A percentile compares a stretch with the other conserved stretches of the same genome.
Evolutionary conservation across 2,888 invertebrate genomes (phyloP).

Genomic region (Euzophera pinguis): DNA sequence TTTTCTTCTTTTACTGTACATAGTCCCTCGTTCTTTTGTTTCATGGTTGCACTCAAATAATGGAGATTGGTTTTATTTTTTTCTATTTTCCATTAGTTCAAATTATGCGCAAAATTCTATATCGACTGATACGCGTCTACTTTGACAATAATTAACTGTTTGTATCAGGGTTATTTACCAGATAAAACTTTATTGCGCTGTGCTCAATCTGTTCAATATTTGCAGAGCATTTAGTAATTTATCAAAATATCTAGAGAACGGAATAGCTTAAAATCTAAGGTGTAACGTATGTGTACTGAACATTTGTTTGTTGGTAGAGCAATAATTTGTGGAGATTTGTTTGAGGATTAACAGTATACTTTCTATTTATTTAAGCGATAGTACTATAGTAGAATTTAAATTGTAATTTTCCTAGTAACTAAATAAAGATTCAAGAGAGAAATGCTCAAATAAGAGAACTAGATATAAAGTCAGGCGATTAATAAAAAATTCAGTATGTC

Average conservation of each 20-base stretch:
- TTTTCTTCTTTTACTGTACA: conserved; percentile 29
- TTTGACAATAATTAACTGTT: neutral
- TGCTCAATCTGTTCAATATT: conserved; percentile 11
- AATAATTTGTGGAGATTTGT: too few species aligned
- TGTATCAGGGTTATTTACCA: conserved; percentile 1
- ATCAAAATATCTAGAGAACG: neutral
- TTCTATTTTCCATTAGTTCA: neutral
- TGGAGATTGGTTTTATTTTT: neutral
- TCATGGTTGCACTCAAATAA: conserved; percentile 7
- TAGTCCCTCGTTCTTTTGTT: conserved; percentile 20
- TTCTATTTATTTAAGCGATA: too few species aligned
- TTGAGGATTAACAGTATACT: too few species aligned
- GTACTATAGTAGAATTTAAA: too few species aligned
- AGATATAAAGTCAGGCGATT: too few species aligned
- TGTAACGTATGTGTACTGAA: too few species aligned
- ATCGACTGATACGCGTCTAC: conserved; percentile 1
- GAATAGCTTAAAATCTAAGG: too few species aligned
- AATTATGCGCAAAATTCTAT: neutral
- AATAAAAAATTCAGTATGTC: too few species aligned
- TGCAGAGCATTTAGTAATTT: conserved; percentile 1
- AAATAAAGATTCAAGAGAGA: too few species aligned
- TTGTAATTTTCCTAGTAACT: too few species aligned
- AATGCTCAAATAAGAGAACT: too few species aligned
- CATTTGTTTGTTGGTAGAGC: too few species aligned
- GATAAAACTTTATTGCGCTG: conserved; percentile 3